phyloP scores from a whole-genome alignment of 2,888 invertebrate species.

The Onthophagus sagittarius region DNA sequence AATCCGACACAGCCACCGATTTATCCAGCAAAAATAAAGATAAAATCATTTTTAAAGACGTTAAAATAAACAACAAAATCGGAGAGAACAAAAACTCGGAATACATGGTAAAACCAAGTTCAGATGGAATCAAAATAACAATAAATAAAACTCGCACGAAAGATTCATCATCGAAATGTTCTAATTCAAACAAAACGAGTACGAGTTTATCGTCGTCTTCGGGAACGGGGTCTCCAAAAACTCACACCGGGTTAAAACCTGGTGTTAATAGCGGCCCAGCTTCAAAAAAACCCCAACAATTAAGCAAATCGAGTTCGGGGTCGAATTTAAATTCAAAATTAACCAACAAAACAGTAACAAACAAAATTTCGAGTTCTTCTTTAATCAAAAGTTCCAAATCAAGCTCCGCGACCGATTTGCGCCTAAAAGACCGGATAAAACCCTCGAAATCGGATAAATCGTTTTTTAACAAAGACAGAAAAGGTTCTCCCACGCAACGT shows the following conservation, averaged over 20 bases:
- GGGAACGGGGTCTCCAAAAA: slow-evolving; percentile 68
- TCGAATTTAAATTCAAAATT: slow-evolving; percentile 37
- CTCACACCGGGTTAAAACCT: slow-evolving; percentile 71
- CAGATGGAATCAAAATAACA: slow-evolving; percentile 86
- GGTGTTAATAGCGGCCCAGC: slow-evolving; percentile 85
- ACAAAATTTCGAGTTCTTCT: slow-evolving; percentile 41
- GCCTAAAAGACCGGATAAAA: slow-evolving; percentile 59
- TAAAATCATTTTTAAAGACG: slow-evolving; percentile 36
- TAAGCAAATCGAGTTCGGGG: slow-evolving; percentile 28
- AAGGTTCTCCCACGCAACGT: slow-evolving; percentile 63
- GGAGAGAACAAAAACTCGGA: slow-evolving; percentile 67
- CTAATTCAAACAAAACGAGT: slow-evolving; percentile 51
- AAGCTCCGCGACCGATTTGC: slow-evolving; percentile 55
- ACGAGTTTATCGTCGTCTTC: slow-evolving; percentile 44
- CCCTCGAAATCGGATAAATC: slow-evolving; percentile 62
- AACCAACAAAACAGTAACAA: slow-evolving; percentile 27
- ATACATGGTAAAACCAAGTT: slow-evolving; percentile 86
- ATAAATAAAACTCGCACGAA: slow-evolving; percentile 84
- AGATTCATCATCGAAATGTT: slow-evolving; percentile 44
- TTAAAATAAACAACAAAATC: slow-evolving; percentile 37
- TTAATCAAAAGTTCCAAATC: slow-evolving; percentile 47
- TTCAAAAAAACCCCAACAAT: slow-evolving; percentile 71
- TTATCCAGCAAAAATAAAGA: slow-evolving; percentile 47
- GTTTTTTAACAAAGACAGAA: slow-evolving; percentile 61
- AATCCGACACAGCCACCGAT: slow-evolving; percentile 58